These are phyloP conservation scores for Beris morrisii DNA, from an alignment of 2,888 invertebrate genomes.

Conservation along the genomic window DNA sequence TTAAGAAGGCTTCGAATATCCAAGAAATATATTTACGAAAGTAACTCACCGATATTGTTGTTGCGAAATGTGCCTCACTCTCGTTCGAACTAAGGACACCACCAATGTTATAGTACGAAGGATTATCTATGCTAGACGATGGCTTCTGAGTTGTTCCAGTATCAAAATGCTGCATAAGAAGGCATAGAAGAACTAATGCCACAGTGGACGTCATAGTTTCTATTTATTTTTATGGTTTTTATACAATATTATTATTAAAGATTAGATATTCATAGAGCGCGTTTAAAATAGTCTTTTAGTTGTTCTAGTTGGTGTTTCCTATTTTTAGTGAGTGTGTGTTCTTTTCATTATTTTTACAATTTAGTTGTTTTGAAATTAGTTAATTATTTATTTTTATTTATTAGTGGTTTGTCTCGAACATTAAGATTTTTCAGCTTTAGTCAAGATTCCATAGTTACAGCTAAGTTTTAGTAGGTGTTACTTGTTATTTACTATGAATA, in stretches of 20 bases:
- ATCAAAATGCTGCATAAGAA: conserved; percentile 32
- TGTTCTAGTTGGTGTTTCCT: neutral
- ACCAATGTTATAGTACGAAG: conserved; percentile 81
- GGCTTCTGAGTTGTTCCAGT: conserved; percentile 37
- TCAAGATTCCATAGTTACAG: conserved; percentile 18
- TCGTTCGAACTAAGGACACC: conserved; percentile 87
- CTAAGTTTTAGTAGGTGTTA: neutral
- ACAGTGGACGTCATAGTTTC: conserved; percentile 38
- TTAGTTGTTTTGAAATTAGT: too few species aligned
- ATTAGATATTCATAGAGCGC: neutral
- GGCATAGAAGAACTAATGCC: conserved; percentile 28
- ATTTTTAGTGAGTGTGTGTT: neutral
- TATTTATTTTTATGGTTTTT: neutral
- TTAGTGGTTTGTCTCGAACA: conserved; percentile 5
- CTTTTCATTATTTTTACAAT: conserved; percentile 5
- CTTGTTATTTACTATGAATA: conserved; percentile 17
- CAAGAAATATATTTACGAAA: too few species aligned
- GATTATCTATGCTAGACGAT: conserved; percentile 58
- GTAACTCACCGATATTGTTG: conserved; percentile 76
- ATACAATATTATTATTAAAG: neutral
- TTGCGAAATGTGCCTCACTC: conserved; percentile 77
- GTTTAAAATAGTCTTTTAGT: neutral
- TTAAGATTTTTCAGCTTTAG: conserved; percentile 19
- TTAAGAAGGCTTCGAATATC: too few species aligned
- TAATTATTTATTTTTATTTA: too few species aligned